Percentiles rank a stretch among this genome's conserved stretches.
Evolutionary conservation across 2,888 invertebrate genomes (phyloP).

Genomic region (Norana najaformis): DNA sequence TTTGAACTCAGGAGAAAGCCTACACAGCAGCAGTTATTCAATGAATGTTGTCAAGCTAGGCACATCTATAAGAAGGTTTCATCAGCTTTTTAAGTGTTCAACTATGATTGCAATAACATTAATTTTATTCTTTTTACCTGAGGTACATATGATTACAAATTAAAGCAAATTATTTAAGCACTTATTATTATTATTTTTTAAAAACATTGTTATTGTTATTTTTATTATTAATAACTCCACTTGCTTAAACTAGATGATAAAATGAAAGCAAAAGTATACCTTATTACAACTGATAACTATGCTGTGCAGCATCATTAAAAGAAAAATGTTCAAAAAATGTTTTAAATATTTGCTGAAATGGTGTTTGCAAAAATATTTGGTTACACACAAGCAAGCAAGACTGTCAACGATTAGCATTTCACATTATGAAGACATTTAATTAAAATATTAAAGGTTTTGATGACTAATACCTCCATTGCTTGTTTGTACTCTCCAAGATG

Average conservation of each 20-base stretch:
- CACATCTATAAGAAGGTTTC: background rate
- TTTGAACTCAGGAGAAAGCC: background rate
- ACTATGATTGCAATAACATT: no score
- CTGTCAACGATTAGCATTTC: background rate
- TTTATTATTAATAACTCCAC: background rate
- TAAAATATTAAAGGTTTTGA: no score
- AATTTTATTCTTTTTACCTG: no score
- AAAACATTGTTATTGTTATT: no score
- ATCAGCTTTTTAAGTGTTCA: no score
- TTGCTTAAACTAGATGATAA: background rate
- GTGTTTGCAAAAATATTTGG: background rate
- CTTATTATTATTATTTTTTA: no score
- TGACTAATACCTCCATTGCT: constrained; percentile 70
- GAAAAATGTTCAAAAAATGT: background rate
- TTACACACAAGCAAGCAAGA: background rate
- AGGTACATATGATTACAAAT: no score
- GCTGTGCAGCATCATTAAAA: background rate
- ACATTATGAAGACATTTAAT: background rate
- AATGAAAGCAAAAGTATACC: background rate
- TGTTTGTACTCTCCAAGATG: constrained; percentile 90
- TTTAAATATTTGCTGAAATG: background rate
- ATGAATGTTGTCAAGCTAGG: background rate
- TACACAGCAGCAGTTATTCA: background rate
- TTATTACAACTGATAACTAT: background rate
- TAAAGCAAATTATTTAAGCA: no score